Evolutionary conservation across 2,113 vertebrate species (phyloP), one percentile per base, ranked within the genome.

Genomic region (Pelodiscus sinensis): DNA sequence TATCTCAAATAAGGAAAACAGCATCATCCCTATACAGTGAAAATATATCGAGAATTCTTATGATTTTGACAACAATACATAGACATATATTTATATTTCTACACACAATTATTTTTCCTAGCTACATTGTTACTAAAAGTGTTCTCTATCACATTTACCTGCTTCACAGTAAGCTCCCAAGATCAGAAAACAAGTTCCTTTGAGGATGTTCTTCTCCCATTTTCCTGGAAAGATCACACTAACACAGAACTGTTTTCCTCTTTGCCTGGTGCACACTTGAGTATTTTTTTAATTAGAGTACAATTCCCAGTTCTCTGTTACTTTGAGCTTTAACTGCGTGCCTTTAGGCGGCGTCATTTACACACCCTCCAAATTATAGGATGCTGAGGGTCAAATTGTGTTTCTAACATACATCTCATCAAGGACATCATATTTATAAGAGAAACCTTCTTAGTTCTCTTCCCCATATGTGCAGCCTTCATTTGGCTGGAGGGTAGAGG

Each of bases 21-120:
- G 65, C 65, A 87, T 60, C 3, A 4, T 50, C 51, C 27, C 52
- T 9, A 8, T 25, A 86, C 60, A 31, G 84, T 75, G 21, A 92
- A 88, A 90, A 54, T n/a, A 89, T 75, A 60, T 81, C 89, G 85
- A 80, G 27, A 73, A 90, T 31, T 57, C 3, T 92, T 92, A 89
- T 31, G 57, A 90, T 35, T 89, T 75, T 82, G 82, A 82, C 79
- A 97, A 82, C 85, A 95, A 71, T 75, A 84, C 31, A 3, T 62
- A 58, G 21, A 87, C 29, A 85, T 60, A 79, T 31, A 87, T 62
- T 94, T 83, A 89, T 89, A 81, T 88, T 92, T 94, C 96, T 79
- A 96, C 75, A 60, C 2, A n/a, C 79, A 95, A 86, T 62, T 89
- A 68, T 93, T 94, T 97, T 96, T 93, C 88, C 75, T 93, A 85